Evolutionary conservation across 2,113 vertebrate genomes (phyloP).

Genomic region (Pterocles burchelli): DNA sequence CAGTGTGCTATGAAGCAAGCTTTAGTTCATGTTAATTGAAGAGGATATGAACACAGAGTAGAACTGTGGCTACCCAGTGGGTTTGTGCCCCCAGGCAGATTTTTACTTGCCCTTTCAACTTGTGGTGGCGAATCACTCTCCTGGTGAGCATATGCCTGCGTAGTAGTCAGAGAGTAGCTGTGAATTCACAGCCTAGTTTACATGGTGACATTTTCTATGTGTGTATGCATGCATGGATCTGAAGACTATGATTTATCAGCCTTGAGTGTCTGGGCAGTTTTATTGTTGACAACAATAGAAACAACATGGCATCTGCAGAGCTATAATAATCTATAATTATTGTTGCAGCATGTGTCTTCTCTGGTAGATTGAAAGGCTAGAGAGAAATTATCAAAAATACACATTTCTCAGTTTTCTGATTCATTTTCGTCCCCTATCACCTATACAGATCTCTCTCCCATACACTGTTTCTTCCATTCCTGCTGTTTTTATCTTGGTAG

Average conservation of each 20-base stretch:
- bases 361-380: background rate
- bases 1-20: background rate
- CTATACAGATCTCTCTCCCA: background rate
- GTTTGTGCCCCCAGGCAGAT: background rate
- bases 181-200: background rate
- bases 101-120: background rate
- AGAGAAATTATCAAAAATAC: background rate
- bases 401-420: background rate
- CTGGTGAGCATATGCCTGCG: background rate
- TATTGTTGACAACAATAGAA: conserved; percentile 2
- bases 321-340: background rate
- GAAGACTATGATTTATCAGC: background rate
- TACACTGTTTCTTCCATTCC: background rate
- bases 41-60: background rate
- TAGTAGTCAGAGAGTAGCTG: background rate
- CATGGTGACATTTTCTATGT: background rate
- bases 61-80: background rate
- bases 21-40: background rate
- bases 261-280: background rate
- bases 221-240: background rate
- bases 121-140: background rate
- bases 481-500: background rate
- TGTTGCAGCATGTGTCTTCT: background rate
- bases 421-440: background rate
- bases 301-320: background rate